Evolutionary conservation across 2,797 vertebrate genomes (phyloP), one percentile per base, ranked within the genome.

Genomic region (Pipistrellus kuhlii): DNA sequence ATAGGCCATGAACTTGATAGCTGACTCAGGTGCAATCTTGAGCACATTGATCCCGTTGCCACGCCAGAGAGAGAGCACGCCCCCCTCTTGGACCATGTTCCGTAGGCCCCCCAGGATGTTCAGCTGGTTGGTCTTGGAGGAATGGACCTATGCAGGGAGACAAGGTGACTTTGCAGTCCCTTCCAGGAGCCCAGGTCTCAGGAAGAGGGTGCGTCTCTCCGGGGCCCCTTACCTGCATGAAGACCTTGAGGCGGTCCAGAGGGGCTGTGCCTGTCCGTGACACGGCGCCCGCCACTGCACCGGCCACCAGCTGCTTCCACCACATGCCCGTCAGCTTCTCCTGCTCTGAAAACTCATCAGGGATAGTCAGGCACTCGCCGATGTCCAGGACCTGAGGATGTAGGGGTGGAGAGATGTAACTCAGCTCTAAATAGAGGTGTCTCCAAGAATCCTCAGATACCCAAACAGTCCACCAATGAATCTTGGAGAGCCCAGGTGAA

Each of bases 1-100:
- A 27, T 99, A 99, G 69, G 99, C 98, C 98, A 99, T 99, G 94
- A 99, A 99, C 96, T 99, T 99, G 94, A 99, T 98, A 46, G 98
- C 99, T 0, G 98, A 99, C 95, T 99, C 99, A 0, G 99, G 99
- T 2, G 99, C 99, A 14, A 99, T 99, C 97, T 99, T 99, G 80
- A 99, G 98, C 23, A 99, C 98, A 0, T 99, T 99, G 91, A 99
- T 98, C 7, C 98, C 99, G 0, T 99, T 99, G 46, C 99, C 99
- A 6, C 98, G 98, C 99, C 99, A 99, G 17, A 99, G 98, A 5
- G 99, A 98, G 27, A 72, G 82, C n/a, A 98, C 0, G 0, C 98
- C 99, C 9, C 98, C 98, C 62, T 99, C 98, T 8, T 87, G 95
- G 71, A 99, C 93, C 98, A 98, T 98, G 59, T 97, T 98, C 32